A percentile compares a stretch with the other conserved stretches of the same genome.
These are phyloP conservation scores for Dermochelys coriacea DNA, from an alignment of 2,797 vertebrate genomes.

Conservation along the genomic window DNA sequence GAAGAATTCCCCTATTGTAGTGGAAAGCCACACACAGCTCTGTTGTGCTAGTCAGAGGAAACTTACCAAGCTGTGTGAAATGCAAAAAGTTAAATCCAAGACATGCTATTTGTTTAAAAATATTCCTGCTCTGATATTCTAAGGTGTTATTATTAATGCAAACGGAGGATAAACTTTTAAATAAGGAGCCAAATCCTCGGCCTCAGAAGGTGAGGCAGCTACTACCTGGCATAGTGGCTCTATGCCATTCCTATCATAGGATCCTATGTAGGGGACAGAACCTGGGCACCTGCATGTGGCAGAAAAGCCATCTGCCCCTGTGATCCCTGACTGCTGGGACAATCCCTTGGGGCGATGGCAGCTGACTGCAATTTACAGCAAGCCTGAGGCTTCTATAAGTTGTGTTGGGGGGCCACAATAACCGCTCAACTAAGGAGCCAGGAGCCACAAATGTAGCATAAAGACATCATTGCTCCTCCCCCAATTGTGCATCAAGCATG, in stretches of 20 bases:
- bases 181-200: background rate
- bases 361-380: background rate
- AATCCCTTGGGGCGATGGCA: background rate
- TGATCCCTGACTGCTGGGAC: background rate
- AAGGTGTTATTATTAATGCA: background rate
- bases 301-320: background rate
- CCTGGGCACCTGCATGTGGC: background rate
- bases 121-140: background rate
- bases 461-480: background rate
- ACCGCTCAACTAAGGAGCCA: background rate
- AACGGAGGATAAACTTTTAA: background rate
- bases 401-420: background rate
- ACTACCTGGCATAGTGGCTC: background rate
- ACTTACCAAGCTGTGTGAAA: background rate
- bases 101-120: background rate
- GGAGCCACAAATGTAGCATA: background rate
- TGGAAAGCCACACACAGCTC: background rate
- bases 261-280: background rate
- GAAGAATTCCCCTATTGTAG: background rate
- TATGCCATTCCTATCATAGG: background rate
- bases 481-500: background rate
- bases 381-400: background rate
- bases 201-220: background rate
- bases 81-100: background rate
- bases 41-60: background rate